Percentiles rank a stretch among this genome's conserved stretches.
Conservation (phyloP, 1,140 invertebrate species). For the Drosophila biarmipes region DNA sequence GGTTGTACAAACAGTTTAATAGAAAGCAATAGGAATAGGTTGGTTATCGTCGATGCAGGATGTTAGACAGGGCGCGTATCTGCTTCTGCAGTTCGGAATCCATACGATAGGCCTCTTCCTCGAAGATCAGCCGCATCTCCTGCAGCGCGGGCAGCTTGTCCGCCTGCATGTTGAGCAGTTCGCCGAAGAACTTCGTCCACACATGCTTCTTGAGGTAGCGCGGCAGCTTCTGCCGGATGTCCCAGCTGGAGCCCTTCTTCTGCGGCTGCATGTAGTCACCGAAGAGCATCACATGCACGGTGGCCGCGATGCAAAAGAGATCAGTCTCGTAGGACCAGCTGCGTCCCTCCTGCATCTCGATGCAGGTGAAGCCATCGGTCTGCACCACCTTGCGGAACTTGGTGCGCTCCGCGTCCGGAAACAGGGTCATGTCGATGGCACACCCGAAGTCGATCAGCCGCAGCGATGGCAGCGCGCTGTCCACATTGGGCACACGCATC, state of each 20-base stretch:
- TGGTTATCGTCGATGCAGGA: slow-evolving; percentile 82
- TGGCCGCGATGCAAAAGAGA: slow-evolving; percentile 94
- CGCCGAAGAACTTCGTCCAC: slow-evolving; percentile 89
- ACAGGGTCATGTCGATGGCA: slow-evolving; percentile 95
- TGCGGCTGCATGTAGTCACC: slow-evolving; percentile 93
- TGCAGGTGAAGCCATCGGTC: slow-evolving; percentile 93
- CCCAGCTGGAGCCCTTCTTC: slow-evolving; percentile 75
- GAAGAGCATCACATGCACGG: slow-evolving; percentile 94
- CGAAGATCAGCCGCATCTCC: slow-evolving; percentile 87
- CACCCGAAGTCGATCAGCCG: slow-evolving; percentile 95
- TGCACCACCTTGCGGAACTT: slow-evolving; percentile 89
- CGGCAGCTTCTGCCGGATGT: slow-evolving; percentile 87
- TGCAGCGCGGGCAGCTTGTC: slow-evolving; percentile 88
- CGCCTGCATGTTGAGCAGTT: slow-evolving; percentile 89
- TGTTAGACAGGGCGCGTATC: slow-evolving; percentile 82
- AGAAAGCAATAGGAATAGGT: slow-evolving; percentile 20
- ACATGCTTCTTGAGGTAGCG: slow-evolving; percentile 86
- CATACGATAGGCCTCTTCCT: slow-evolving; percentile 86
- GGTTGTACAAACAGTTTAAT: not conserved
- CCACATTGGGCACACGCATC: slow-evolving; percentile 85
- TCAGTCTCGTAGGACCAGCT: slow-evolving; percentile 98
- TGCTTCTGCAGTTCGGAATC: slow-evolving; percentile 84
- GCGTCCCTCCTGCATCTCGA: slow-evolving; percentile 93
- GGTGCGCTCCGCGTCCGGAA: slow-evolving; percentile 91
- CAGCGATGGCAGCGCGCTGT: slow-evolving; percentile 86